Base-by-base conservation (phyloP, 2,797 vertebrate genomes). In the Potorous gilbertii region DNA sequence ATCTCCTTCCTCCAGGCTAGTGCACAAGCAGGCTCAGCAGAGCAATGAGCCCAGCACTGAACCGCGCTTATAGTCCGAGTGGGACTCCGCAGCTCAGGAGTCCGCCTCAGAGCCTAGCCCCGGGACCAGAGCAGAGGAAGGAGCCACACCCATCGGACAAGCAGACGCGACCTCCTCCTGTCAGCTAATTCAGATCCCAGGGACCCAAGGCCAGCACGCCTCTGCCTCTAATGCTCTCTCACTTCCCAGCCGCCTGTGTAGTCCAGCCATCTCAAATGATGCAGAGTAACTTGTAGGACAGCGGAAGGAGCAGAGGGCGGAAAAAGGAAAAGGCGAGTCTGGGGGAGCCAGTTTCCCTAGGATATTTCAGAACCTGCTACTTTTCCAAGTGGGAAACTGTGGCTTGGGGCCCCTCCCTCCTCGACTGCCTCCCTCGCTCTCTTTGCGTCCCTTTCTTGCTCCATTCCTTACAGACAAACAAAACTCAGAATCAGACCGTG, bases 1-100 rank as follows among this genome's bases (percentile, higher is more conserved):
- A 59, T 96, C 96, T 95, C 97, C 96, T 96, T 92, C 95, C 96
- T 55, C 95, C 96, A 95, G 94, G 95, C 94, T 28, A 8, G 94
- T 8, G 66, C 2, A 21, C n/a, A 21, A 8, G 66, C n/a, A 81
- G 66, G 18, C n/a, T 46, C n/a, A 40, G 66, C n/a, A 18, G 6
- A 10, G 18, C 18, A 40, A 24, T 0, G n/a, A 40, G 3, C 16
- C n/a, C 8, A 24, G 66, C 66, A 40, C 8, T 81, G 40, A 9
- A 81, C 5, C 2, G 66, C n/a, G 16, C 8, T 29, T 81, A n/a
- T 46, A 81, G 31, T 10, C 24, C 13, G 31, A 28, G 31, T 34
- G 59, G 59, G 13, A 62, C n/a, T 46, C 66, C n/a, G 66, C n/a
- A 81, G n/a, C 2, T n/a, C 62, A 16, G 34, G 14, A 66, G 13